Conservation (phyloP, 2,888 invertebrate genomes). For the Mythimna pallens region DNA sequence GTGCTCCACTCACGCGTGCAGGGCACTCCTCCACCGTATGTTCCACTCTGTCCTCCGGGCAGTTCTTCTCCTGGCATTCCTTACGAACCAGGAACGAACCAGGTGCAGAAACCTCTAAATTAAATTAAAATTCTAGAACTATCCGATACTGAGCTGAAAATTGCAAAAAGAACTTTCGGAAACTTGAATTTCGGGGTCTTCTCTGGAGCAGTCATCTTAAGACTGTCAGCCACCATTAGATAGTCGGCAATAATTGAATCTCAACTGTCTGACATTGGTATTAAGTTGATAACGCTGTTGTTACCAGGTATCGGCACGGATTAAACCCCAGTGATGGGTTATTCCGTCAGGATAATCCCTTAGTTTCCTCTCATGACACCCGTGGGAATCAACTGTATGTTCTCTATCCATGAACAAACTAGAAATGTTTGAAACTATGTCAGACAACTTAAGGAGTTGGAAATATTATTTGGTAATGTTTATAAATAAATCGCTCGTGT, state of each 20-base stretch:
- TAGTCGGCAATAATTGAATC: conserved; percentile 3
- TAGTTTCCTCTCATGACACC: conserved; percentile 19
- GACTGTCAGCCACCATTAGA: background rate
- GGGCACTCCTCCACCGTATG: too few species aligned
- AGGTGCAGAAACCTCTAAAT: too few species aligned
- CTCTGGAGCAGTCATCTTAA: too few species aligned
- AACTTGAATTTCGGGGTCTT: too few species aligned
- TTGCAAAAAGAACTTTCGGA: too few species aligned
- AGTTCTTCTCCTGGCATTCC: too few species aligned
- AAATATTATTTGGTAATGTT: conserved; percentile 10
- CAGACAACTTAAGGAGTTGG: conserved; percentile 22
- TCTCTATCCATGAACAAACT: conserved; percentile 7
- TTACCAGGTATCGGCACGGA: conserved; percentile 11
- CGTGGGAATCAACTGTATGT: conserved; percentile 21
- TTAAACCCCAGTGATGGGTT: conserved; percentile 14
- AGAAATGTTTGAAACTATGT: conserved; percentile 33
- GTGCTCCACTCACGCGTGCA: too few species aligned
- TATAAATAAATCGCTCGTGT: background rate
- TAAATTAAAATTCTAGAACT: too few species aligned
- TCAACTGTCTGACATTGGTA: background rate
- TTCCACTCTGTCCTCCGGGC: too few species aligned
- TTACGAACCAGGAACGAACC: too few species aligned
- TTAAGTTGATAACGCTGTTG: background rate
- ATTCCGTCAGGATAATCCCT: conserved; percentile 29
- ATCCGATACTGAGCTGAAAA: background rate